A percentile compares a stretch with the other conserved stretches of the same genome.
phyloP scores from a whole-genome alignment of 2,113 vertebrate species.

The Choloepus hoffmanni region DNA sequence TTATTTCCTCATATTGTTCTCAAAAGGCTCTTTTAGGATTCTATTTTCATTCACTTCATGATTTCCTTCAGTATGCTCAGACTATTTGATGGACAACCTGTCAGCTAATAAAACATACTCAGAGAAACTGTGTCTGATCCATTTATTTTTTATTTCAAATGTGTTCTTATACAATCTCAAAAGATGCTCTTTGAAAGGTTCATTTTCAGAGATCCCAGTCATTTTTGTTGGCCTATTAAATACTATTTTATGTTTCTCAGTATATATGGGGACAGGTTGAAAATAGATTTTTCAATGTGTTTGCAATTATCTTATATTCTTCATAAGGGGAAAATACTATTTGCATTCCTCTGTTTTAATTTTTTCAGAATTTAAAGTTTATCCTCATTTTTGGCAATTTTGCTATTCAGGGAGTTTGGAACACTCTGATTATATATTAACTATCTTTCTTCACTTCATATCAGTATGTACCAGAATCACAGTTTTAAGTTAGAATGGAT shows the following conservation, averaged over 20 bases:
- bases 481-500: background rate
- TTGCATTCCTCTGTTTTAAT: background rate
- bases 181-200: background rate
- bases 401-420: background rate
- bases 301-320: background rate
- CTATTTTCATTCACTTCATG: background rate
- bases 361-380: background rate
- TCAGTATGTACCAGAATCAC: background rate
- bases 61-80: slow-evolving; percentile 13
- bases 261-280: background rate
- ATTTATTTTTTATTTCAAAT: slow-evolving; percentile 48
- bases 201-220: slow-evolving; percentile 19
- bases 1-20: slow-evolving; percentile 20
- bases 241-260: background rate
- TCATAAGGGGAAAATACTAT: background rate
- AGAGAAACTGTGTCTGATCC: background rate
- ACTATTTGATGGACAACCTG: slow-evolving; percentile 34
- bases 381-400: background rate
- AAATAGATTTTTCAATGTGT: background rate
- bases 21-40: background rate
- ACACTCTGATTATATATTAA: background rate
- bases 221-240: background rate
- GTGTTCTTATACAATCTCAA: background rate
- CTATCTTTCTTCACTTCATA: background rate
- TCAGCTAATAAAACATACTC: background rate